A percentile compares a stretch with the other conserved stretches of the same genome.
phyloP scores from a whole-genome alignment of 2,888 invertebrate genomes.

The Pteria penguin region DNA sequence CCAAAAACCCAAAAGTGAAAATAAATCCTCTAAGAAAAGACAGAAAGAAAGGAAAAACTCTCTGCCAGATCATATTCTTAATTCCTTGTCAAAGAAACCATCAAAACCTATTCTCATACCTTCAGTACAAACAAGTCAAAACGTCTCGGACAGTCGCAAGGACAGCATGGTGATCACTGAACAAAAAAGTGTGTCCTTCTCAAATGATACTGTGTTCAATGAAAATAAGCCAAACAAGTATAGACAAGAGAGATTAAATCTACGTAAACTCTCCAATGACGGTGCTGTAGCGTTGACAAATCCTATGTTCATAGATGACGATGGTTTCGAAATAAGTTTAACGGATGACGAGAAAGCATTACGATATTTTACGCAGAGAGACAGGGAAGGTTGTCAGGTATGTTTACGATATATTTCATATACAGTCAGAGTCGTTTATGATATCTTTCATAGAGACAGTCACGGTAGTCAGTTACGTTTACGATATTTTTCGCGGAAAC shows the following conservation, averaged over 20 bases:
- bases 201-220: conserved; percentile 67
- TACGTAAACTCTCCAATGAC: conserved; percentile 53
- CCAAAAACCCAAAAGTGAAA: conserved; percentile 17
- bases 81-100: conserved; percentile 35
- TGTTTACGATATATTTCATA: too few relatives aligned
- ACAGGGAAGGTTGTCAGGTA: too few relatives aligned
- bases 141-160: background rate
- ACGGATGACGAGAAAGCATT: conserved; percentile 60
- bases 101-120: conserved; percentile 56
- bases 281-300: conserved; percentile 58
- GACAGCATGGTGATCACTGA: conserved; percentile 47
- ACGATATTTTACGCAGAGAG: conserved; percentile 4
- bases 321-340: conserved; percentile 44
- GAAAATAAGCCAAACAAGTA: conserved; percentile 64
- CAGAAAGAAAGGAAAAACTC: conserved; percentile 42
- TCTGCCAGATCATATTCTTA: conserved; percentile 37
- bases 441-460: too few relatives aligned
- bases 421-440: too few relatives aligned
- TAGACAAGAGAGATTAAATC: conserved; percentile 58
- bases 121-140: background rate
- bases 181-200: conserved; percentile 64
- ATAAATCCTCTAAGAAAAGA: conserved; percentile 17
- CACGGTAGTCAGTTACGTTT: too few relatives aligned
- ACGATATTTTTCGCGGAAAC: too few relatives aligned
- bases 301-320: conserved; percentile 58